Conservation (phyloP, 1,140 invertebrate species). For the Diorhabda sublineata region DNA sequence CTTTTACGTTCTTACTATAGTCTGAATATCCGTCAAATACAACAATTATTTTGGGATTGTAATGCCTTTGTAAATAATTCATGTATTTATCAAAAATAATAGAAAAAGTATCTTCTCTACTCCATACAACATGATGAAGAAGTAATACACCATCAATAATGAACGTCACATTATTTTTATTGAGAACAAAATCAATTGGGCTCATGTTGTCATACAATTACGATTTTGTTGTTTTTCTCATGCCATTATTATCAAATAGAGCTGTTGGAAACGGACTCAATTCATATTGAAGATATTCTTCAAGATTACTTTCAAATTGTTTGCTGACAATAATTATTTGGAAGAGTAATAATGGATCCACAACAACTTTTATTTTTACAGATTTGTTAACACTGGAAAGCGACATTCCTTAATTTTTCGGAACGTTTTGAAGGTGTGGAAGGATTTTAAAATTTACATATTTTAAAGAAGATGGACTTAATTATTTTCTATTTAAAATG, state of each 20-base stretch:
- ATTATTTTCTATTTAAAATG: no score
- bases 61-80: conserved; percentile 25
- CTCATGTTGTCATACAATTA: conserved; percentile 38
- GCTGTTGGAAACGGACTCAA: conserved; percentile 42
- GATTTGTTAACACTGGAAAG: conserved; percentile 17
- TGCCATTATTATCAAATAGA: conserved; percentile 45
- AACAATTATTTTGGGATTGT: background rate
- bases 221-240: conserved; percentile 45
- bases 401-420: conserved; percentile 36
- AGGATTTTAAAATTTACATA: no score
- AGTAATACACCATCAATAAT: conserved; percentile 40
- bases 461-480: no score
- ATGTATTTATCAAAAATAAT: conserved; percentile 25
- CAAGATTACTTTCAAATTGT: conserved; percentile 37
- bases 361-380: conserved; percentile 30
- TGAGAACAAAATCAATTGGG: conserved; percentile 11
- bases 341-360: conserved; percentile 46
- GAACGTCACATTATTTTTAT: conserved; percentile 41
- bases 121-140: conserved; percentile 34
- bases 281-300: conserved; percentile 43
- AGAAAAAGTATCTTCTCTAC: conserved; percentile 26
- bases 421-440: no score
- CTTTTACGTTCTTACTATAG: no score
- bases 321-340: conserved; percentile 42
- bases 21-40: no score